Percentiles rank a stretch among this genome's conserved stretches.
Conservation (phyloP, 2,797 vertebrate genomes). For the Pitangus sulphuratus region DNA sequence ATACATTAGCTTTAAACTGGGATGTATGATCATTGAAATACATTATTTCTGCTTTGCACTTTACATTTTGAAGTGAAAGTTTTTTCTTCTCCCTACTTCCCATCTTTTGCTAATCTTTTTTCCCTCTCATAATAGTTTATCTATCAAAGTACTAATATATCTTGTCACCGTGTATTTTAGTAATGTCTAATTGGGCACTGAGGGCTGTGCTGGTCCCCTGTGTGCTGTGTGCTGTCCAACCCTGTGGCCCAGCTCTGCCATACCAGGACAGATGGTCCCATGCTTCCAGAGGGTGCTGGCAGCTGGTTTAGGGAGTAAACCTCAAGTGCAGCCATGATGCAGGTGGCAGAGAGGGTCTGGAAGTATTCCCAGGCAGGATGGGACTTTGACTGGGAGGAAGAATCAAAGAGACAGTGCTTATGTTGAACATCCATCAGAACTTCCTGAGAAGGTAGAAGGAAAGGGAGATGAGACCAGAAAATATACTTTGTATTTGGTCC, state of each 20-base stretch:
- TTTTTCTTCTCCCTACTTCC: neutral
- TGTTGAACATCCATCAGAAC: neutral
- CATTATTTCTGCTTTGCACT: neutral
- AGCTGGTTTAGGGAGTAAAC: neutral
- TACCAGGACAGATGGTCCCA: neutral
- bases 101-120: neutral
- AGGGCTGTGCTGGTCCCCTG: neutral
- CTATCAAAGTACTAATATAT: neutral
- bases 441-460: neutral
- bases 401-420: neutral
- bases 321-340: neutral
- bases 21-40: neutral
- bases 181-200: neutral
- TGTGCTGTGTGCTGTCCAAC: neutral
- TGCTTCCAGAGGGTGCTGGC: accelerated
- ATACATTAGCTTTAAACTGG: slow-evolving; percentile 15
- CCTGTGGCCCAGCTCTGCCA: neutral
- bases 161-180: neutral
- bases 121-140: neutral
- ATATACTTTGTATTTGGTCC: neutral
- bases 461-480: neutral
- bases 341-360: neutral
- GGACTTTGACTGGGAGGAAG: neutral
- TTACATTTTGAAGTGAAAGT: neutral
- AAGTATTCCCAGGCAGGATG: accelerated